A percentile compares a stretch with the other conserved stretches of the same genome.
Conservation (phyloP, 1,140 invertebrate species). For the Meloidogyne chitwoodi region DNA sequence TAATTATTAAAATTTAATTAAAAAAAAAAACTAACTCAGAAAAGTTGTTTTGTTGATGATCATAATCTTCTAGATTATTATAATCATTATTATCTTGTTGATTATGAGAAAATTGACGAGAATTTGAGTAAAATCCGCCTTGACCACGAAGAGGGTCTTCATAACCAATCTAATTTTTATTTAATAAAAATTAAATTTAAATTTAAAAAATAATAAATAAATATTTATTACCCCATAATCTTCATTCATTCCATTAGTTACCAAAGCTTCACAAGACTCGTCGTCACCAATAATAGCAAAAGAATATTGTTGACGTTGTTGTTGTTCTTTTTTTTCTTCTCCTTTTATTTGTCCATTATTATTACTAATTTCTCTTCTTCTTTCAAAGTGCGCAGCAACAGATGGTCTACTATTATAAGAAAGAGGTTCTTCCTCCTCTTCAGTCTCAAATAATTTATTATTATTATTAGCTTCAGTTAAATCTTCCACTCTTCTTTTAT, state of each 20-base stretch:
- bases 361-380: not conserved
- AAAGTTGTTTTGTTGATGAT: constrained; percentile 11
- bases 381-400: not conserved
- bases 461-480: not conserved
- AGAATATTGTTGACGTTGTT: not conserved
- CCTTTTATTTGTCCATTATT: not conserved
- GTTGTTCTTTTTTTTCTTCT: no score
- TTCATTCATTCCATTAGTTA: constrained; percentile 10
- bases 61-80: not conserved
- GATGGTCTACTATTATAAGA: constrained; percentile 54
- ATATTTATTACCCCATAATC: constrained; percentile 17
- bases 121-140: not conserved
- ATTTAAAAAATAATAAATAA: constrained; percentile 7
- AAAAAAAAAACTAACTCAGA: not conserved
- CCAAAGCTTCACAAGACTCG: not conserved
- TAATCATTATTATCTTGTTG: not conserved
- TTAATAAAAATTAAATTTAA: not conserved
- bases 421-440: constrained; percentile 35
- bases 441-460: not conserved
- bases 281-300: not conserved
- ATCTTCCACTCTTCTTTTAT: not conserved
- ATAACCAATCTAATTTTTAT: constrained; percentile 17
- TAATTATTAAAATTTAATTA: not conserved
- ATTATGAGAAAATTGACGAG: not conserved
- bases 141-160: constrained; percentile 8